Evolutionary conservation across 2,888 invertebrate species (phyloP).

Genomic region (Tenthredo amoena): DNA sequence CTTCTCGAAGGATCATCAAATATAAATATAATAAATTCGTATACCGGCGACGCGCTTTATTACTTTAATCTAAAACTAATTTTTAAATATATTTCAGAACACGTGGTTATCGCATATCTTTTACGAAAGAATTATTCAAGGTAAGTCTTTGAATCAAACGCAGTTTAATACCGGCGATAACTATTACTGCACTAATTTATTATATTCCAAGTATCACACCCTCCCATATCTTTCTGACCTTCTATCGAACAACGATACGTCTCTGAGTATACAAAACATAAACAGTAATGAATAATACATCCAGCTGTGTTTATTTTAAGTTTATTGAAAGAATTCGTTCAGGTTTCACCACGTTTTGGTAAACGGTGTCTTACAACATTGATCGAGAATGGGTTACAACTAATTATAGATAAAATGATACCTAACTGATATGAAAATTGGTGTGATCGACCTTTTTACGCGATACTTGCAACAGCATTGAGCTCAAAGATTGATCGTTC

Average conservation of each 20-base stretch:
- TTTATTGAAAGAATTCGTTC: background rate
- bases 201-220: background rate
- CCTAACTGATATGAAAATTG: background rate
- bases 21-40: conserved; percentile 61
- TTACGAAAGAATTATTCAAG: background rate
- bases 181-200: background rate
- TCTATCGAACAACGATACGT: background rate
- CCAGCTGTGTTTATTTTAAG: background rate
- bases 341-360: background rate
- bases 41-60: conserved; percentile 18
- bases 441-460: background rate
- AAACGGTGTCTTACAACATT: background rate
- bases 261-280: background rate
- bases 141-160: background rate
- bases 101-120: background rate
- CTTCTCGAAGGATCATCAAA: conserved; percentile 60
- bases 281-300: background rate
- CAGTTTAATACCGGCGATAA: background rate
- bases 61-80: too few relatives aligned
- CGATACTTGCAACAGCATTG: background rate
- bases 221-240: background rate
- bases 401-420: background rate
- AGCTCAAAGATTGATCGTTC: background rate
- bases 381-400: background rate
- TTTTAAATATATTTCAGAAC: background rate